Percentiles rank a stretch among this genome's conserved stretches.
Evolutionary conservation across 1,140 invertebrate species (phyloP).

Genomic region (Meteorus sp.): DNA sequence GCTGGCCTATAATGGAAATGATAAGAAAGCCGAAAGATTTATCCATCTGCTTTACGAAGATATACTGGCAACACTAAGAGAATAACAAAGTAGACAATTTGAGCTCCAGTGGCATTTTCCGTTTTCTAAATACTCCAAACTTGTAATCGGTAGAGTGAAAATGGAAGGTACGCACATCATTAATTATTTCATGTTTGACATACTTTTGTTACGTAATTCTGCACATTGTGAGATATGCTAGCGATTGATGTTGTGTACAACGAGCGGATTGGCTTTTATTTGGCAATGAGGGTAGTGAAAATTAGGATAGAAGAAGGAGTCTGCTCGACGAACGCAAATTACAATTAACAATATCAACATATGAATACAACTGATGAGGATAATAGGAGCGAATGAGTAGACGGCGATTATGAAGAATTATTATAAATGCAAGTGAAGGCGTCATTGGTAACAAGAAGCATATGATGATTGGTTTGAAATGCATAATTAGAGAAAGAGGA

Average conservation of each 20-base stretch:
- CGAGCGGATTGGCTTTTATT: constrained; percentile 9
- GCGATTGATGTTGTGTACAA: constrained; percentile 5
- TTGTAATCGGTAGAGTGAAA: background rate
- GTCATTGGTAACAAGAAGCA: background rate
- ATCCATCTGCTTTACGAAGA: constrained; percentile 10
- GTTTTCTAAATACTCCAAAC: too few relatives aligned
- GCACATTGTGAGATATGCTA: constrained; percentile 15
- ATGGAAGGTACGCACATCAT: constrained; percentile 14
- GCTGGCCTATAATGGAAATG: too few relatives aligned
- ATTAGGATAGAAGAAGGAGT: constrained; percentile 1
- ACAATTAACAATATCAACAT: constrained; percentile 5
- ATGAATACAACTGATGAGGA: constrained; percentile 11
- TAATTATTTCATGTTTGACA: background rate
- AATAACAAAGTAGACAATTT: constrained; percentile 14
- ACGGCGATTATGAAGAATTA: background rate
- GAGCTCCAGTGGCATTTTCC: background rate
- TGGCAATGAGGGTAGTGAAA: constrained; percentile 1
- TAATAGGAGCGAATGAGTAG: background rate
- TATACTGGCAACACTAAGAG: background rate
- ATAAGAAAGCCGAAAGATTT: too few relatives aligned
- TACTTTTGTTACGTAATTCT: constrained; percentile 3
- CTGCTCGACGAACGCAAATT: background rate
- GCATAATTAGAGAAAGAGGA: background rate
- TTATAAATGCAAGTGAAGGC: background rate
- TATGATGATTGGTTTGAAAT: background rate